Conservation (phyloP, 1,140 invertebrate genomes). For the Andrena cerasifolii region DNA sequence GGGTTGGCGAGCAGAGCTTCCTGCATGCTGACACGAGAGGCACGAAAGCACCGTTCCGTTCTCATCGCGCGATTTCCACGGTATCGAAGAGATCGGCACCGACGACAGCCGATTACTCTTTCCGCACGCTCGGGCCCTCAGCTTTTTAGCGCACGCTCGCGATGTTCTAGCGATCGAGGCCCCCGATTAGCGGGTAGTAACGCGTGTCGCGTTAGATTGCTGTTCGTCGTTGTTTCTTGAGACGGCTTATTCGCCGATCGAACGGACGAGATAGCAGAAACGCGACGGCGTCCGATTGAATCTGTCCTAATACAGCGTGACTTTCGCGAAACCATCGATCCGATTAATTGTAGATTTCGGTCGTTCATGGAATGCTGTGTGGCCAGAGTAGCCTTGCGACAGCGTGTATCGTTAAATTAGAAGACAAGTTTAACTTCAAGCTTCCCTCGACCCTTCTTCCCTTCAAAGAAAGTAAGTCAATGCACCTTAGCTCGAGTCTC, state of each 20-base stretch:
- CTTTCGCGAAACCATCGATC: constrained; percentile 2
- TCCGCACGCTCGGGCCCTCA: constrained; percentile 5
- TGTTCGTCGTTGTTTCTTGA: background rate
- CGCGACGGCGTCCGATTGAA: constrained; percentile 15
- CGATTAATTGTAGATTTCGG: background rate
- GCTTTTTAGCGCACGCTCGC: background rate
- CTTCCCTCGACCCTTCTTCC: too few relatives aligned
- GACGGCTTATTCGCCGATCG: constrained; percentile 13
- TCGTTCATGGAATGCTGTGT: too few relatives aligned
- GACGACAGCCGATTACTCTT: constrained; percentile 22
- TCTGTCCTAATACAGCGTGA: background rate
- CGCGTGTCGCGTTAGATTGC: constrained; percentile 18
- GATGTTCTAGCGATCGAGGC: constrained; percentile 9
- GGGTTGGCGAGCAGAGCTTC: constrained; percentile 7
- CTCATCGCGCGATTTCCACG: constrained; percentile 13
- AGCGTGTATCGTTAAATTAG: too few relatives aligned
- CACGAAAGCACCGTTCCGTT: constrained; percentile 5
- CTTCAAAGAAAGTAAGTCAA: too few relatives aligned
- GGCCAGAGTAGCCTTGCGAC: too few relatives aligned
- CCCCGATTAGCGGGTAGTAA: constrained; percentile 26
- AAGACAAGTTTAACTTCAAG: too few relatives aligned
- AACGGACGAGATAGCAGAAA: constrained; percentile 15
- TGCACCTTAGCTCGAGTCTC: too few relatives aligned
- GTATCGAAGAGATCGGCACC: background rate
- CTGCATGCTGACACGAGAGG: constrained; percentile 17